Base-by-base conservation (phyloP, 2,113 vertebrate genomes). In the Taxidea taxus region DNA sequence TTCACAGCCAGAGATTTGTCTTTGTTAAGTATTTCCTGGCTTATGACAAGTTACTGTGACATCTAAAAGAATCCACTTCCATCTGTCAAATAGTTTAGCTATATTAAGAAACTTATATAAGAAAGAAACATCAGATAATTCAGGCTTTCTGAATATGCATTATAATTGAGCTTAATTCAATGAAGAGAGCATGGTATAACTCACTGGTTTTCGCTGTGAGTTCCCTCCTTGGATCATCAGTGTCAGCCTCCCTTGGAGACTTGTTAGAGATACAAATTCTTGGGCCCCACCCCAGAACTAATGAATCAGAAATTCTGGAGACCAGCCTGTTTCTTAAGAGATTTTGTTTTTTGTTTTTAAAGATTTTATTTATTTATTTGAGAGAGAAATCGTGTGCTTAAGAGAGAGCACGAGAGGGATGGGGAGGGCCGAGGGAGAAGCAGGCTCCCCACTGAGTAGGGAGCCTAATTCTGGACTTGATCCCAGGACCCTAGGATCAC, bases 11-110 rank as follows among this genome's bases (percentile, higher is more conserved):
- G 64, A 92, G n/a, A 91, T 70, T 94, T 96, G 54, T 80, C 91
- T 96, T 95, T 95, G 21, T 66, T 94, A 86, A 91, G 60, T 96
- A 91, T 92, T 96, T 97, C 94, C 44, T 96, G 64, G 44, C 54
- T 95, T 31, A 49, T 94, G 77, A 94, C 25, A 95, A 86, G 82
- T 96, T 97, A 94, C 78, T 96, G 29, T 94, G 72, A 93, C 77
- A 89, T 51, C 82, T 92, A 82, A 91, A 97, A 94, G 10, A 95
- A 92, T 92, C 51, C 10, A 81, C 51, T 94, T 78, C 39, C 49
- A 94, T 94, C 47, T 97, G 64, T 91, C 78, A 97, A 87, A 84
- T 95, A 64, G 44, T 90, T 95, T 95, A 92, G 49, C 89, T 97
- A 95, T 93, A 90, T 90, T 97, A 93, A 96, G 93, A 91, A 95